Evolutionary conservation across 2,888 invertebrate genomes (phyloP), one percentile per base, ranked within the genome.

Genomic region (Eudemis profundana): DNA sequence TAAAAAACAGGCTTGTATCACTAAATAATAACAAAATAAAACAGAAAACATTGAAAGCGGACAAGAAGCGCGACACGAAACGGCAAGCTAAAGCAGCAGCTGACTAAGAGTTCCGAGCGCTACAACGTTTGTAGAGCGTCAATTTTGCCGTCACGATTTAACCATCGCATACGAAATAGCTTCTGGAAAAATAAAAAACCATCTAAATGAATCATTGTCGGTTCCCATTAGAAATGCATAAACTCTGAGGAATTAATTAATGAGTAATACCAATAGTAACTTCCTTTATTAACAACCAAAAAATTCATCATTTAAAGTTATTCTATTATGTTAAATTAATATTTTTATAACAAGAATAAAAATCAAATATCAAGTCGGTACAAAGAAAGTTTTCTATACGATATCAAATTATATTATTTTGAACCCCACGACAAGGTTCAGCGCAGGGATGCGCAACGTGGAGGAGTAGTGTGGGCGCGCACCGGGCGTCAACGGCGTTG

Each of bases 21-120:
- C 92, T 65, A 65, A 92, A 86, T 91, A 93, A 90, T 87, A 93
- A 92, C 91, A 86, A 89, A 93, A 91, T 90, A 91, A 90, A 93
- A 92, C 92, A 82, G 89, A 93, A 93, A 93, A 93, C 93, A 93
- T 92, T 88, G 85, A 93, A 93, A 93, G 93, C 93, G 89, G 90
- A 92, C 92, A 92, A 92, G 89, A 93, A 93, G 93, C 93, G 93
- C 93, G 92, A 92, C 92, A 92, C 93, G 93, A 93, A 94, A 93
- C 93, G 93, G 93, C 93, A 94, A 93, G 94, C 93, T 91, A 94
- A 68, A 94, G 94, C 94, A 94, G 94, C 94, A 94, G 94, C 94
- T 94, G 94, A 94, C 94, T 94, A 85, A 81, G 81, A 79, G 77
- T 75, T 77, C 79, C 76, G 87, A 77, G 74, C 79, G 84, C 73